A percentile compares a stretch with the other conserved stretches of the same genome.
phyloP scores from a whole-genome alignment of 2,113 vertebrate genomes.

The Syngnathus typhle region DNA sequence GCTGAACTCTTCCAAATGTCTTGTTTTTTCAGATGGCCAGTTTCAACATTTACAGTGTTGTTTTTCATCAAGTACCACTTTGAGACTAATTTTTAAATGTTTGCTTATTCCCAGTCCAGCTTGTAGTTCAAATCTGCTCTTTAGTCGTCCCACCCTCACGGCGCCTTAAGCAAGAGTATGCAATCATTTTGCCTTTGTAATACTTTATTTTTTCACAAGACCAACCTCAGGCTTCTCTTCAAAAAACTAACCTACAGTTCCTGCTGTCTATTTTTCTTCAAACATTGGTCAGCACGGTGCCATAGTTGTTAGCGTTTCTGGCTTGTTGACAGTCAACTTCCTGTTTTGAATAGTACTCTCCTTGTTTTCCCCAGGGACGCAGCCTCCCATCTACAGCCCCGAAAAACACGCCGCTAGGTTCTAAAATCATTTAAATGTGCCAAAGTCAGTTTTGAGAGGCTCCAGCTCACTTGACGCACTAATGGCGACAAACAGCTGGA shows the following conservation, averaged over 20 bases:
- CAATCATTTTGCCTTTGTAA: background rate
- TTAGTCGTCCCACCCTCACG: constrained; percentile 3
- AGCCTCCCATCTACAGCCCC: too few species aligned
- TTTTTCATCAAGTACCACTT: background rate
- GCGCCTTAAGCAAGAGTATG: background rate
- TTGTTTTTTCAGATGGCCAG: constrained; percentile 3
- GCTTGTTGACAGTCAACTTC: background rate
- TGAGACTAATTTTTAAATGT: background rate
- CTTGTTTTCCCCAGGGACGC: background rate
- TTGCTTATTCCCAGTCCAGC: background rate
- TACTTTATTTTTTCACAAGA: background rate
- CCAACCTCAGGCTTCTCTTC: background rate
- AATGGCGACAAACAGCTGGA: background rate
- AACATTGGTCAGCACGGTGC: background rate
- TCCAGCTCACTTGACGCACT: background rate
- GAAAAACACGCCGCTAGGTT: too few species aligned
- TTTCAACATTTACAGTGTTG: background rate
- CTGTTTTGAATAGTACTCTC: background rate
- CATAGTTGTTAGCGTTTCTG: too few species aligned
- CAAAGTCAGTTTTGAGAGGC: background rate
- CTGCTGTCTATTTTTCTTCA: background rate
- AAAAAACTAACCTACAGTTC: background rate
- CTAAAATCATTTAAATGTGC: too few species aligned
- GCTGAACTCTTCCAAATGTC: background rate
- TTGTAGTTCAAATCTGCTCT: background rate